Percentiles rank a stretch among this genome's conserved stretches.
These are phyloP conservation scores for Astropecten irregularis DNA, from an alignment of 53 echinoderm and acorn worm genomes.

Conservation along the genomic window DNA sequence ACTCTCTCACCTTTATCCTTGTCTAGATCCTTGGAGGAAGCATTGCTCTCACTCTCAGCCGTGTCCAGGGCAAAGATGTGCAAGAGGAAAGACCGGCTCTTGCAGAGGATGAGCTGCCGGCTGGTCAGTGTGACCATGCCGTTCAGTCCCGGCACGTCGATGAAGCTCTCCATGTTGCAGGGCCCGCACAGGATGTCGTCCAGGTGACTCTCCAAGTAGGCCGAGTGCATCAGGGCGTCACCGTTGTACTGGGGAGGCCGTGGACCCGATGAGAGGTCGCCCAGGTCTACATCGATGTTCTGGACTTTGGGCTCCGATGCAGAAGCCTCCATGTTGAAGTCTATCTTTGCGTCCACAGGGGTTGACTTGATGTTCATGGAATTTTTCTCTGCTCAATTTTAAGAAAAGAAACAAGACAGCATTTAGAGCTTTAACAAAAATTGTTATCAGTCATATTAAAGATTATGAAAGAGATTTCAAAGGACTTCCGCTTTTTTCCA, in stretches of 20 bases:
- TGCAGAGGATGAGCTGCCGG: conserved; percentile 77
- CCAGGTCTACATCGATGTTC: conserved; percentile 52
- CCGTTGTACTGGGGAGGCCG: not conserved
- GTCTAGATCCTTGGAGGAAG: conserved; percentile 11
- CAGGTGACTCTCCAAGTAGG: conserved; percentile 72
- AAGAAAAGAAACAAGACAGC: not conserved
- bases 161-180: conserved; percentile 81
- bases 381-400: conserved; percentile 56
- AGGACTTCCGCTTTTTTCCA: no score
- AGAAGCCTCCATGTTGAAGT: conserved; percentile 90
- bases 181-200: conserved; percentile 95
- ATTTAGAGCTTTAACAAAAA: no score
- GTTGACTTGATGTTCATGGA: conserved; percentile 83
- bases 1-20: conserved; percentile 51
- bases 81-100: conserved; percentile 87
- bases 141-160: conserved; percentile 83
- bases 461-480: no score
- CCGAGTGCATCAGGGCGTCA: conserved; percentile 58
- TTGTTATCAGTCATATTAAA: no score
- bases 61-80: conserved; percentile 80
- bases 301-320: conserved; percentile 75
- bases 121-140: conserved; percentile 94
- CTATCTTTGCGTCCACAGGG: conserved; percentile 88
- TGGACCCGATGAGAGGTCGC: not conserved
- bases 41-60: not conserved